Evolutionary conservation across 92 coral and sea anemone species (phyloP), one percentile per base, ranked within the genome.

Genomic region (Virgularia gustaviana): DNA sequence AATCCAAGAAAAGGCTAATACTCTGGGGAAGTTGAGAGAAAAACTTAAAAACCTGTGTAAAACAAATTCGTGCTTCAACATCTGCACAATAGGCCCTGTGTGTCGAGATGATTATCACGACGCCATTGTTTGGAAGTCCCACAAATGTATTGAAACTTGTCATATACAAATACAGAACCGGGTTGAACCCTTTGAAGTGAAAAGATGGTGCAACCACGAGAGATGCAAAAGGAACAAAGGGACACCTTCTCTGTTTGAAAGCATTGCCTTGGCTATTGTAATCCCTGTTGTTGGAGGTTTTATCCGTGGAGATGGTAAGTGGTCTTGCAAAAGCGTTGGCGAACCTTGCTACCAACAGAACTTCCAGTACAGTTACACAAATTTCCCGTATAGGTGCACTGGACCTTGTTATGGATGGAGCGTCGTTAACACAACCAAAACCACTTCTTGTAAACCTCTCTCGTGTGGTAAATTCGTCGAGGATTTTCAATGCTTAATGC

Each of bases 91-190:
- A 12, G 89, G 89, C 2, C 61, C 78, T 18, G 52, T 41, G 35
- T 85, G 87, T 36, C 63, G 43, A 29, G 82, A 65, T 54, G 81
- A 86, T 43, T 59, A 56, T 19, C 49, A 72, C 27, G 58, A 72
- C 12, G 79, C 82, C 63, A 70, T 78, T 25, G 74, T 73, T 60
- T 70, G 59, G 60, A 75, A 70, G 22, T 83, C 79, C 2, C 83
- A 83, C 1, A 59, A 81, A 29, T 85, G 89, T 52, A 86, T 83
- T 1, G 75, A 77, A 5, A 81, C 65, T 16, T 85, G 89, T 45
- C 61, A 85, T 31, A 38, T 44, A 23, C 19, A 70, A 18, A 41
- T 30, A 6, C 12, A 41, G 55, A 72, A 57, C 16, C 71, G 89
- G 19, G 29, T 73, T 54, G 64, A 71, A 18, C 84, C 87, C 1